Evolutionary conservation across 2,888 invertebrate genomes (phyloP), one percentile per base, ranked within the genome.

Genomic region (Drosophila testacea): DNA sequence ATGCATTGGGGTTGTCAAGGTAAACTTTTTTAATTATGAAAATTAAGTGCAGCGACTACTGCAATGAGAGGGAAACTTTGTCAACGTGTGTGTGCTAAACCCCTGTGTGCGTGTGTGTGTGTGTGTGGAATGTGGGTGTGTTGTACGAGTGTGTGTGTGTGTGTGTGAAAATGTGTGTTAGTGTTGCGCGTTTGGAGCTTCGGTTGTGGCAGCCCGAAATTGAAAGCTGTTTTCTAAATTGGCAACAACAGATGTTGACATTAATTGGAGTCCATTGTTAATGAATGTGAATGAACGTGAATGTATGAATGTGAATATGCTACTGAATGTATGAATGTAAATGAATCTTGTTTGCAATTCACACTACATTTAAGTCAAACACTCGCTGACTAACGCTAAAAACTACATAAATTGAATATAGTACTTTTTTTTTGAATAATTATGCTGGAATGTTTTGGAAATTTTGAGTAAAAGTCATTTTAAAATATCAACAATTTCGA

Each of bases 11-110:
- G 79, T 81, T 81, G 71, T 66, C 77, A 72, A 83, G 83, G 87
- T 84, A 87, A 84, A 84, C 84, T 84, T 84, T 84, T 84, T 84
- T 84, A 87, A 84, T 84, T 84, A 84, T 84, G 82, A 87, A 84
- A 84, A 84, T 87, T 82, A 87, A 84, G 84, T 87, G 84, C 84
- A 82, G 71, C 72, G 69, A 71, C 72, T 79, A 83, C 73, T 82
- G 85, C 82, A 77, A 69, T 73, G 65, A 73, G 69, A 73, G 73
- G 55, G 64, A 77, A 77, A 76, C 77, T 77, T 76, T 73, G 61
- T 77, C 75, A 76, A 69, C 72, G 61, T 48, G 36, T 39, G 62
- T 36, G 62, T 36, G 42, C 28, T 42, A 9, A 28, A 22, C 5
- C 32, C 39, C 36, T 64, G 16, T 16, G 11, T 22, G 30, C 6